These are phyloP conservation scores for Erythrocercus mccallii DNA, from an alignment of 2,113 vertebrate genomes.

Conservation along the genomic window DNA sequence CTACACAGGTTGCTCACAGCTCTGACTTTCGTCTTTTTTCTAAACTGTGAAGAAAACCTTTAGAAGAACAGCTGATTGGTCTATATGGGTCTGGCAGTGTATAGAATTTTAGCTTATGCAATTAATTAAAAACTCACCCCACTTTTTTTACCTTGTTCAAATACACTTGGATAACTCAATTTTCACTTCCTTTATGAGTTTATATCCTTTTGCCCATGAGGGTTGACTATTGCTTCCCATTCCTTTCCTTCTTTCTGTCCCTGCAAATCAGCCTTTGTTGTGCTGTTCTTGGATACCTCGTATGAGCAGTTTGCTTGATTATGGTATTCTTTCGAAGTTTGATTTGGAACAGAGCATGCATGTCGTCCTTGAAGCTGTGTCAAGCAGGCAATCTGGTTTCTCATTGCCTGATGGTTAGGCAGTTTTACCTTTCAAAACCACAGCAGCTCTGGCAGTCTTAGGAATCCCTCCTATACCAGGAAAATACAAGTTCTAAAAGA, in stretches of 20 bases:
- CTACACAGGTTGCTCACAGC: neutral
- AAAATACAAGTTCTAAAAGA: neutral
- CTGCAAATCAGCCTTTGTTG: neutral
- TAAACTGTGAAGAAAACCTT: neutral
- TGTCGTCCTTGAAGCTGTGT: neutral
- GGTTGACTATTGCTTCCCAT: neutral
- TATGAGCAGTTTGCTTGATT: slow-evolving; percentile 12
- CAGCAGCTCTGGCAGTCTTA: neutral
- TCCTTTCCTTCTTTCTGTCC: neutral
- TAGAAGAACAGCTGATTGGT: neutral
- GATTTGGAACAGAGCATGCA: neutral
- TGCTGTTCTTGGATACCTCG: neutral
- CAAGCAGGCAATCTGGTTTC: neutral
- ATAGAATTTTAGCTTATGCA: neutral
- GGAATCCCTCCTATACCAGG: neutral
- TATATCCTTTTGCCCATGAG: neutral
- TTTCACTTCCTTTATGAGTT: neutral
- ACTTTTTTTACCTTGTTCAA: neutral
- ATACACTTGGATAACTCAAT: neutral
- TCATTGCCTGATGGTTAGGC: neutral
- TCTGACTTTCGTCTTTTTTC: neutral
- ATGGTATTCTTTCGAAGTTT: slow-evolving; percentile 28
- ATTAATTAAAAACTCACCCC: accelerated
- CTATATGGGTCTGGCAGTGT: neutral
- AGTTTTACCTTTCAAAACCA: neutral